Conservation (phyloP, 2,797 vertebrate species). For the Sandelia bainsii region DNA sequence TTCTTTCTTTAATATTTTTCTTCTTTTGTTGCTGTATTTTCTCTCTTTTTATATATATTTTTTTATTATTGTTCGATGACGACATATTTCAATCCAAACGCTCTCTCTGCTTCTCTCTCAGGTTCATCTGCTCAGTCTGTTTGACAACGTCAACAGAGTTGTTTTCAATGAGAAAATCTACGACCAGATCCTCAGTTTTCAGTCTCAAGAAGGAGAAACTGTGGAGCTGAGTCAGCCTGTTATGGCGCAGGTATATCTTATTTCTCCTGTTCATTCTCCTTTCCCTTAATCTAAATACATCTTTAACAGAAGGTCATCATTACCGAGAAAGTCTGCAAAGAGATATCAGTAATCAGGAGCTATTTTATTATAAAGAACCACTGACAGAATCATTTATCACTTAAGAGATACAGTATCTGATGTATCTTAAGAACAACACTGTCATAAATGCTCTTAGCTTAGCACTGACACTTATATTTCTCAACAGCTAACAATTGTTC, state of each 20-base stretch:
- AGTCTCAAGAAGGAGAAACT: conserved; percentile 89
- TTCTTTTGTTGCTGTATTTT: too few relatives aligned
- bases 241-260: conserved; percentile 84
- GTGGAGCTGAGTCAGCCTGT: conserved; percentile 84
- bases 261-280: too few relatives aligned
- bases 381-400: too few relatives aligned
- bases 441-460: neutral
- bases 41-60: too few relatives aligned
- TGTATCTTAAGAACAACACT: too few relatives aligned
- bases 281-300: too few relatives aligned
- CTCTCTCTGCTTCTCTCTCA: conserved; percentile 39
- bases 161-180: conserved; percentile 87
- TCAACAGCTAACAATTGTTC: too few relatives aligned
- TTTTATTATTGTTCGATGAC: neutral
- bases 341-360: too few relatives aligned
- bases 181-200: conserved; percentile 87
- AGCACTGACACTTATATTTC: neutral
- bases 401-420: neutral
- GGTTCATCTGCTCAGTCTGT: conserved; percentile 88
- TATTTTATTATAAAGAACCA: too few relatives aligned
- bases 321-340: too few relatives aligned
- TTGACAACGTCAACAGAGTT: conserved; percentile 89
- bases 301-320: too few relatives aligned
- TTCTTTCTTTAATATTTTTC: neutral
- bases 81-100: neutral